Conservation (phyloP, 2,797 vertebrate genomes). For the Aulostomus chinensis region DNA sequence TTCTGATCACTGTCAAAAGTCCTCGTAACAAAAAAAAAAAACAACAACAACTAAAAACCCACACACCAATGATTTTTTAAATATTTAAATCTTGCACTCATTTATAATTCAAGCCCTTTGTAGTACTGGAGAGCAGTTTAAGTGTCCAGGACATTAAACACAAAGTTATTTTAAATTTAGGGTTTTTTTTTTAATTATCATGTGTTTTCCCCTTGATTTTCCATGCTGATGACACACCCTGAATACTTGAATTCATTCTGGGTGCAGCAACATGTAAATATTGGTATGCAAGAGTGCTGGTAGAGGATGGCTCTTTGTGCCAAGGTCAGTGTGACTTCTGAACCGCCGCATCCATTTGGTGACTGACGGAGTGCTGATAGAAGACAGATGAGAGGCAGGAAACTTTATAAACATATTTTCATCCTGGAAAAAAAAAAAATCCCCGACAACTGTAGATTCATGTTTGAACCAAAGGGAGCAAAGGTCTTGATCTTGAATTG, state of each 20-base stretch:
- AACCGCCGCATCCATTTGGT: conserved; percentile 39
- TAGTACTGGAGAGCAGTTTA: no score
- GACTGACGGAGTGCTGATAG: conserved; percentile 58
- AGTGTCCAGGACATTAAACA: no score
- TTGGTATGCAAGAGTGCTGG: conserved; percentile 46
- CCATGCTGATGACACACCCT: conserved; percentile 7
- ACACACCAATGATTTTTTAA: no score
- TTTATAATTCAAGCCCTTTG: no score
- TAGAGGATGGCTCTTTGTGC: conserved; percentile 29
- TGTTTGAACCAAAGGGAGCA: conserved; percentile 61
- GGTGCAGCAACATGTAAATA: conserved; percentile 23
- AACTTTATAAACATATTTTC: conserved; percentile 44
- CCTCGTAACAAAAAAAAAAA: no score
- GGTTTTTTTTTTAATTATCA: no score
- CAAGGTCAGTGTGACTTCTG: conserved; percentile 62
- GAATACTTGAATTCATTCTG: no score
- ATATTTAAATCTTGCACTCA: no score
- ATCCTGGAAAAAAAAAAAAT: conserved; percentile 6
- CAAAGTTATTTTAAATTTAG: no score
- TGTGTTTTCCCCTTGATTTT: neutral
- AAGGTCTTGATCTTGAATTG: conserved; percentile 63
- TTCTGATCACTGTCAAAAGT: no score
- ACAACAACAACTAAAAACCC: no score
- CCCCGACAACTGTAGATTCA: conserved; percentile 29
- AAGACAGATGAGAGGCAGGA: conserved; percentile 47